Base-by-base conservation (phyloP, 2,888 invertebrate species). In the Tipula unca region DNA sequence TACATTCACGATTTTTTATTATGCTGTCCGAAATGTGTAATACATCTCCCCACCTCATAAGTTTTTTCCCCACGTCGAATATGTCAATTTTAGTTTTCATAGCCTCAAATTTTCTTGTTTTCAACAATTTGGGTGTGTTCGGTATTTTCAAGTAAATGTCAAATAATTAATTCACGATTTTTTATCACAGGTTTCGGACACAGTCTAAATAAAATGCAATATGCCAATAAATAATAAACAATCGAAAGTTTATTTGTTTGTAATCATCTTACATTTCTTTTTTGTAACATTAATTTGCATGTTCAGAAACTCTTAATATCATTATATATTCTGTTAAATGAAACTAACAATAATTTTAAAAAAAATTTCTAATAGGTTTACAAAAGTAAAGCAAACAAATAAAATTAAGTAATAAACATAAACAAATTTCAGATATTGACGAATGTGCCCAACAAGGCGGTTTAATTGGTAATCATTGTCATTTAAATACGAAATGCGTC, bases 371-470 rank as follows among this genome's bases (percentile, higher is more conserved):
- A 13, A 48, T n/a, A 48, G 48, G n/a, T 48, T 48, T 3, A 48
- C n/a, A 84, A 85, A 35, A 84, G 85, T 10, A 39, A 84, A 39
- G 14, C 10, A 20, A 36, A 3, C 3, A 85, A 29, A 42, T 14
- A 20, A 42, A 42, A 85, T 69, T 25, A 25, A 69, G 25, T 25
- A 69, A 0, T 32, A 32, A 32, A 6, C 6, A 32, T n/a, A 32
- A 69, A 20, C 20, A 69, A 69, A 25, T 87, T 87, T 86, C 91
- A 96, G 97, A 97, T 92, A 94, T 96, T 87, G 95, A 97, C 90
- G 97, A 97, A 92, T 97, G 97, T 90, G 93, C 93, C 89, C 93
- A 94, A 88, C 93, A 94, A 87, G 96, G 96, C 85, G 95, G 95
- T 17, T 92, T 94, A 85, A 94, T 94, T 89, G 96, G 96, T 25